phyloP scores from a whole-genome alignment of 2,888 invertebrate species.

The Hyles lineata region DNA sequence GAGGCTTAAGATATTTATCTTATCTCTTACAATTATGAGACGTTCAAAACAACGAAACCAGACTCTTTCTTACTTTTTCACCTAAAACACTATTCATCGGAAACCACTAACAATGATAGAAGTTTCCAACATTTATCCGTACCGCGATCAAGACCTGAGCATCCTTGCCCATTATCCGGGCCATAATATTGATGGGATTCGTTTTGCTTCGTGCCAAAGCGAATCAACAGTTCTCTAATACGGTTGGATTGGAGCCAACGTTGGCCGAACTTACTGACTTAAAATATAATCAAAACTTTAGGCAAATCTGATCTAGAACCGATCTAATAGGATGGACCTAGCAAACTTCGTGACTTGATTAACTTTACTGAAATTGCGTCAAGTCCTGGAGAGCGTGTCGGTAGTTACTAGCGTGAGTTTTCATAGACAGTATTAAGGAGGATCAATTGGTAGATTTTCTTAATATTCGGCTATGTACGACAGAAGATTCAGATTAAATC shows the following conservation, averaged over 20 bases:
- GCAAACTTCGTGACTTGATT: constrained; percentile 3
- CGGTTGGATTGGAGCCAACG: background rate
- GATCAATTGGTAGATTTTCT: no score
- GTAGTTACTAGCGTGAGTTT: background rate
- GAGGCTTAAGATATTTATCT: no score
- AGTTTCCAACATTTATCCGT: background rate
- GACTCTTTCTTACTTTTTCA: no score
- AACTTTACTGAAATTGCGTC: background rate
- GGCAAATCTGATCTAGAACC: background rate
- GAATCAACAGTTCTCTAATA: background rate
- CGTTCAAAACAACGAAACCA: no score
- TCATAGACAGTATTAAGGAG: background rate
- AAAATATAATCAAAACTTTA: constrained; percentile 4
- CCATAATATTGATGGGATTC: background rate
- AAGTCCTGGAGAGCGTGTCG: background rate
- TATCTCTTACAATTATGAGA: no score
- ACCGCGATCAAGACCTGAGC: background rate
- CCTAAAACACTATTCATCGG: background rate
- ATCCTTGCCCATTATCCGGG: background rate
- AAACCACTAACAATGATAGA: background rate
- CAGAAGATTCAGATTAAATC: no score
- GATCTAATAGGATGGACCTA: background rate
- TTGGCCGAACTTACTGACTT: background rate
- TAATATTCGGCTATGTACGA: no score
- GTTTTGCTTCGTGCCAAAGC: background rate